Conservation (phyloP, 2,113 vertebrate species). For the Synchiropus splendidus region DNA sequence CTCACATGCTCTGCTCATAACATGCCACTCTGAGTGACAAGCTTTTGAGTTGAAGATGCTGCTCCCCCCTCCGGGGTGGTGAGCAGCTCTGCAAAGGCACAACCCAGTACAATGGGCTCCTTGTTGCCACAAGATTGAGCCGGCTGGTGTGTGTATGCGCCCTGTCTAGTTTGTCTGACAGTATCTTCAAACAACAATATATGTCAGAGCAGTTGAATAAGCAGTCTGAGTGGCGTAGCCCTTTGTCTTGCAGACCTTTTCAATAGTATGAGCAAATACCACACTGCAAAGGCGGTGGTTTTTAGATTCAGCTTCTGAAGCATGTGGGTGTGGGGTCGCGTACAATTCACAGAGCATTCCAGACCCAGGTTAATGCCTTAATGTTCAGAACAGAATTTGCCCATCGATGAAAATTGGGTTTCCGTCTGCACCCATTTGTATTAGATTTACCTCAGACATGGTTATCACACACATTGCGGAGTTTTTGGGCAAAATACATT, state of each 20-base stretch:
- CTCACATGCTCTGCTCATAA: constrained; percentile 54
- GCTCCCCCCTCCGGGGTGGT: constrained; percentile 42
- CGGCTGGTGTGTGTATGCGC: constrained; percentile 21
- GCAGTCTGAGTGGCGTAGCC: constrained; percentile 38
- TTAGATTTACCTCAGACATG: no score
- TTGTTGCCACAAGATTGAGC: constrained; percentile 59
- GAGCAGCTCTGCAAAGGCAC: constrained; percentile 46
- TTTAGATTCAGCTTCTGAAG: no score
- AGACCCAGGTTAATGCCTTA: no score
- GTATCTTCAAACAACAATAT: constrained; percentile 56
- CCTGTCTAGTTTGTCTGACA: constrained; percentile 48
- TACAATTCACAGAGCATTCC: no score
- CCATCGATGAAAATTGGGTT: no score
- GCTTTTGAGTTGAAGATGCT: constrained; percentile 47
- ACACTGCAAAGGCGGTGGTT: no score
- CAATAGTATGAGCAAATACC: constrained; percentile 42
- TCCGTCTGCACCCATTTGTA: no score
- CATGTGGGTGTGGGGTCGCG: no score
- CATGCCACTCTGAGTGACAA: constrained; percentile 37
- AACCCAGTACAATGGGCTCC: constrained; percentile 51
- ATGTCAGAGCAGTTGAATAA: constrained; percentile 49
- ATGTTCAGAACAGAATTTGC: no score
- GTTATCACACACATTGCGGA: no score
- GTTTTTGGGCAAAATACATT: no score
- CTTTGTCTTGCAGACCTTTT: constrained; percentile 55